Evolutionary conservation across 2,888 invertebrate species (phyloP).

Genomic region (Parnassius glacialis): DNA sequence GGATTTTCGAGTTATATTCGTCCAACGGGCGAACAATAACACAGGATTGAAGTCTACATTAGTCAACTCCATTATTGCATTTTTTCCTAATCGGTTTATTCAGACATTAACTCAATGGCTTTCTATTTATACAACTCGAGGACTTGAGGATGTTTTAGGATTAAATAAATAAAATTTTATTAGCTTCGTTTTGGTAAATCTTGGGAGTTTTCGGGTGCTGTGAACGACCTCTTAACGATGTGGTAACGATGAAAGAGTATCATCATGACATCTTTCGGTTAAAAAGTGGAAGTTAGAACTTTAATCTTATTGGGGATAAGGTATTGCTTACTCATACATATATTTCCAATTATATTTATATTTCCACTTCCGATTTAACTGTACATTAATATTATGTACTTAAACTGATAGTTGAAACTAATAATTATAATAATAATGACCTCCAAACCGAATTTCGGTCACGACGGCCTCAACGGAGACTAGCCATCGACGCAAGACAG

Average conservation of each 20-base stretch:
- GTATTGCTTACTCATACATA: no score
- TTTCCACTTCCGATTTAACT: no score
- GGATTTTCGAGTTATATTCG: slow-evolving; percentile 24
- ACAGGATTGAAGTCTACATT: slow-evolving; percentile 34
- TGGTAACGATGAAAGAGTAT: slow-evolving; percentile 6
- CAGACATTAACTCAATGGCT: slow-evolving; percentile 49
- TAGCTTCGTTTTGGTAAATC: slow-evolving; percentile 31
- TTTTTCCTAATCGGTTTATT: slow-evolving; percentile 56
- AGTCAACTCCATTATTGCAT: slow-evolving; percentile 45
- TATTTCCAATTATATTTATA: no score
- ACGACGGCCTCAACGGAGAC: no score
- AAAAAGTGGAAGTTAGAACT: no score
- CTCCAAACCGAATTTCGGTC: no score
- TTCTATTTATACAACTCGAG: slow-evolving; percentile 52
- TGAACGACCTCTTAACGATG: slow-evolving; percentile 6
- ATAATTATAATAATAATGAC: no score
- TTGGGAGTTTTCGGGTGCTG: slow-evolving; percentile 25
- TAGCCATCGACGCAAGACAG: no score
- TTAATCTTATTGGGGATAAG: no score
- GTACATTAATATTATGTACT: no score
- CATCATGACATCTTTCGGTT: no score
- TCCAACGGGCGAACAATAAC: slow-evolving; percentile 34
- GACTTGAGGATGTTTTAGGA: slow-evolving; percentile 39
- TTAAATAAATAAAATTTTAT: slow-evolving; percentile 43
- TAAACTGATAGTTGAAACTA: no score